Conservation (phyloP, 2,888 invertebrate genomes). For the Lithophane socia region DNA sequence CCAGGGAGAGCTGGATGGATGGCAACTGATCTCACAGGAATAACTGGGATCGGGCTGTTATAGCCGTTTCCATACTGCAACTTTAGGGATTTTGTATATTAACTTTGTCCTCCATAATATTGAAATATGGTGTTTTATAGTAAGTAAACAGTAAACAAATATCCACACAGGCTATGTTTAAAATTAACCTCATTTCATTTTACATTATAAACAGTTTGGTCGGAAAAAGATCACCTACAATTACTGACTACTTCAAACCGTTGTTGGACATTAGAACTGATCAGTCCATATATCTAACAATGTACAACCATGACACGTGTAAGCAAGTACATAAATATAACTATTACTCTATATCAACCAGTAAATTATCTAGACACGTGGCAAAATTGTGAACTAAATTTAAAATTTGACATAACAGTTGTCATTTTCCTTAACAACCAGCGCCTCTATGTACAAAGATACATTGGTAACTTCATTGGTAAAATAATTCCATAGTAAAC, state of each 20-base stretch:
- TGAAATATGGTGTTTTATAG: not conserved
- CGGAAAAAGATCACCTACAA: too few species aligned
- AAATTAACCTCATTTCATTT: not conserved
- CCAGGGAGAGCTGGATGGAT: not conserved
- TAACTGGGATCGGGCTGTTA: not conserved
- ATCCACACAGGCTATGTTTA: not conserved
- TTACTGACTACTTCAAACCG: not conserved
- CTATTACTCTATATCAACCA: not conserved
- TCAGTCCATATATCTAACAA: not conserved
- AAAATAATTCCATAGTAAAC: conserved; percentile 41
- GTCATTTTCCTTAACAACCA: not conserved
- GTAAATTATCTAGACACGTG: not conserved
- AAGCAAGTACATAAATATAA: conserved; percentile 10
- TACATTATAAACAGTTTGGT: not conserved
- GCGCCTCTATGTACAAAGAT: not conserved
- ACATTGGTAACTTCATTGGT: conserved; percentile 1
- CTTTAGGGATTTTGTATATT: not conserved
- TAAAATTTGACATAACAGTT: not conserved
- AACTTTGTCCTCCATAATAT: not conserved
- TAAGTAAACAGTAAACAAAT: not conserved
- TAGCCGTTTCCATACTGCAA: not conserved
- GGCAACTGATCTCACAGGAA: not conserved
- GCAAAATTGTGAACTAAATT: not conserved
- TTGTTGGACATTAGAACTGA: not conserved
- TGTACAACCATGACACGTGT: conserved; percentile 9